These are phyloP conservation scores for Philhelius pedissequus DNA, from an alignment of 2,888 invertebrate species.

Conservation along the genomic window DNA sequence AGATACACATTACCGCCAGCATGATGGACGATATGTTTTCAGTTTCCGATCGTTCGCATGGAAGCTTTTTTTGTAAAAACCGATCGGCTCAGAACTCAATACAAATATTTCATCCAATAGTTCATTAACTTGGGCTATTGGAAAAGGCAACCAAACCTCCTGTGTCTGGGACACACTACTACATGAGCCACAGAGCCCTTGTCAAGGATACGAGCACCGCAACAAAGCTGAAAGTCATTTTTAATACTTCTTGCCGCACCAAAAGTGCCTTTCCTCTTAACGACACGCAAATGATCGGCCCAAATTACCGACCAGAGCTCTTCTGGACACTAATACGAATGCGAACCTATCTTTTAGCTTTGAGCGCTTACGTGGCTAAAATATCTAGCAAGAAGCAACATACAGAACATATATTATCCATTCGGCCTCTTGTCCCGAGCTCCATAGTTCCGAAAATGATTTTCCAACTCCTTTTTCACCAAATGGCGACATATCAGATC, in stretches of 20 bases:
- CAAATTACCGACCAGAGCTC: too few species aligned
- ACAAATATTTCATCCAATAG: conserved; percentile 11
- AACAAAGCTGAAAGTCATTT: too few species aligned
- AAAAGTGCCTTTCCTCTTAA: too few species aligned
- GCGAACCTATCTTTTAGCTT: not conserved
- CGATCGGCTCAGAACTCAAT: not conserved
- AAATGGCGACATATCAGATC: too few species aligned
- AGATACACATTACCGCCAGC: not conserved
- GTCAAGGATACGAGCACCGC: not conserved
- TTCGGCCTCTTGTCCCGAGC: not conserved
- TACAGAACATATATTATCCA: conserved; percentile 19
- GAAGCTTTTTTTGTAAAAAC: not conserved
- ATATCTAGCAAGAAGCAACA: conserved; percentile 22
- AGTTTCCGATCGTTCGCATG: conserved; percentile 14
- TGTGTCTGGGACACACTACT: not conserved
- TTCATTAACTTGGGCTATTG: not conserved
- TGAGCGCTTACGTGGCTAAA: conserved; percentile 19
- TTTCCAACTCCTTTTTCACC: too few species aligned
- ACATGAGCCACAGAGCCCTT: not conserved
- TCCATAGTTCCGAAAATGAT: conserved; percentile 13
- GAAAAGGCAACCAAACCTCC: too few species aligned
- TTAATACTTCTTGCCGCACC: too few species aligned
- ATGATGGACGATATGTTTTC: conserved; percentile 9
- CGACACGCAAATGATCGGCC: not conserved
- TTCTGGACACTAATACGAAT: too few species aligned